Base-by-base conservation (phyloP, 2,113 vertebrate species). In the Scomber scombrus region DNA sequence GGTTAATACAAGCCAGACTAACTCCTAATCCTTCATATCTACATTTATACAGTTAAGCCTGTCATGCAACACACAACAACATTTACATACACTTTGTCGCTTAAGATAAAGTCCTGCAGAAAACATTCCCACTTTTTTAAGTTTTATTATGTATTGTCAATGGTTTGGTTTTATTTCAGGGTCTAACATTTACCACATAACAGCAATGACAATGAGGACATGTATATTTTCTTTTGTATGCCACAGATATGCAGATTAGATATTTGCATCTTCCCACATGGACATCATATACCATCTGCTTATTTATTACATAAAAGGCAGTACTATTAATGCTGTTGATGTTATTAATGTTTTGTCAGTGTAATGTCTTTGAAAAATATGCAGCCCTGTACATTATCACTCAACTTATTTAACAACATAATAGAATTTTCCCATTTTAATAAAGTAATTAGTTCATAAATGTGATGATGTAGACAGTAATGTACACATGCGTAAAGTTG, bases 211-310 rank as follows among this genome's bases (percentile, higher is more conserved):
- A 70, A 45, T 45, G 34, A 61, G 31, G 18, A 70, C 57, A 78
- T 54, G 5, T 62, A 21, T 26, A 18, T 57, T 78, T 67, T 61
- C 52, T 70, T 74, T 58, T 61, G 23, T 45, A 60, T 40, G 10
- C 45, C 26, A 43, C 47, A 58, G 23, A 79, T 46, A 75, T 67
- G n/a, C 52, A 78, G 57, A 81, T 81, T 31, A 43, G 15, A 49
- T 67, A 49, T 58, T 79, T 70, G 47, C 52, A 78, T 64, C 64
- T 81, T 46, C 71, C 78, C 70, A 83, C 71, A 26, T 68, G 21
- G 64, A 80, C 68, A 71, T 78, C 57, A 75, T 67, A 60, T 31
- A 61, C 34, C 43, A 82, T 62, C 68, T 86, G 72, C 62, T 86
- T 75, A 71, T 70, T 70, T 65, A 71, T 60, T 43, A 72, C 47